Evolutionary conservation across 2,888 invertebrate species (phyloP).

Genomic region (Monopis laevigella): DNA sequence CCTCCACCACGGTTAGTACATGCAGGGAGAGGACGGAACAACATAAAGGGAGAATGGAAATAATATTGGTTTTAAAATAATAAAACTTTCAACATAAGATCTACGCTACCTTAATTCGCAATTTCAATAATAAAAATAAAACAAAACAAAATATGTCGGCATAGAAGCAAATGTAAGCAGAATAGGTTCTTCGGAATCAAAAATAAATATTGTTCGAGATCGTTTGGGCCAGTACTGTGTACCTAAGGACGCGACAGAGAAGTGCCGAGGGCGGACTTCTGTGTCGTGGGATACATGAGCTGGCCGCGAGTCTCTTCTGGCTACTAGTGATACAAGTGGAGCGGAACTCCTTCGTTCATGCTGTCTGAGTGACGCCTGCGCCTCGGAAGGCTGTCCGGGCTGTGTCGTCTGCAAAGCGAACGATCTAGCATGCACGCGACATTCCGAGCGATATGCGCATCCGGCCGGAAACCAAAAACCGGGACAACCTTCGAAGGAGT

Average conservation of each 20-base stretch:
- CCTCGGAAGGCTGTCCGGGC: slow-evolving; percentile 59
- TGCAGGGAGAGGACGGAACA: slow-evolving; percentile 43
- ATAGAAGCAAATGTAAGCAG: slow-evolving; percentile 65
- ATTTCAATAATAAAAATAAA: slow-evolving; percentile 24
- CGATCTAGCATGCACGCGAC: slow-evolving; percentile 59
- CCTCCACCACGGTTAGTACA: slow-evolving; percentile 51
- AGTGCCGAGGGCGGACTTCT: slow-evolving; percentile 19
- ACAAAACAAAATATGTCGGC: slow-evolving; percentile 60
- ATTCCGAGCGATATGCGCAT: slow-evolving; percentile 31
- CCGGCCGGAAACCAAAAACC: slow-evolving; percentile 69
- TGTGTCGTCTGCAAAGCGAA: slow-evolving; percentile 32
- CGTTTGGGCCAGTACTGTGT: slow-evolving; percentile 66
- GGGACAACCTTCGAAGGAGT: slow-evolving; percentile 69
- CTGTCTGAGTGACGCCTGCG: neutral
- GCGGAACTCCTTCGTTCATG: slow-evolving; percentile 17
- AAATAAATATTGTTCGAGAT: slow-evolving; percentile 61
- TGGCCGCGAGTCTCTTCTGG: neutral
- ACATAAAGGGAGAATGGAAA: slow-evolving; percentile 55
- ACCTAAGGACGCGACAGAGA: slow-evolving; percentile 32
- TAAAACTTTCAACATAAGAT: slow-evolving; percentile 44
- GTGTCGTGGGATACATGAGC: neutral
- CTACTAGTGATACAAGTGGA: neutral
- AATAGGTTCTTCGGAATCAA: slow-evolving; percentile 67
- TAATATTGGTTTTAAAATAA: slow-evolving; percentile 56
- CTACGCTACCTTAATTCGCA: slow-evolving; percentile 33